Percentiles rank a stretch among this genome's conserved stretches.
These are phyloP conservation scores for Miichthys miiuy DNA, from an alignment of 2,797 vertebrate genomes.

Conservation along the genomic window DNA sequence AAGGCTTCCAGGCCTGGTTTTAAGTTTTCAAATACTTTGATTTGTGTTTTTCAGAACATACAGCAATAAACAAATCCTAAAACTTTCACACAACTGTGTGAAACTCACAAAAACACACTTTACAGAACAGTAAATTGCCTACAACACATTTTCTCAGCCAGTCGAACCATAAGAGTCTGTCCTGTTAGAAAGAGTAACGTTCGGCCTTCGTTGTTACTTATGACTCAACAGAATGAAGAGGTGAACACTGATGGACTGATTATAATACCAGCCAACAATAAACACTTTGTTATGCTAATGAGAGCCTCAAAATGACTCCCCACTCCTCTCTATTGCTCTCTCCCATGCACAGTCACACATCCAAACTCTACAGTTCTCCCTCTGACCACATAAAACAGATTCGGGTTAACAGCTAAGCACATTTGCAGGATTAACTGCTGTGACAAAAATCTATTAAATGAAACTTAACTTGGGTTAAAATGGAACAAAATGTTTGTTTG, in stretches of 20 bases:
- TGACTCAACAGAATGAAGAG: conserved; percentile 6
- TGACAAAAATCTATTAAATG: not conserved
- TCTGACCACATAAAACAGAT: conserved; percentile 3
- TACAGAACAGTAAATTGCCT: not conserved
- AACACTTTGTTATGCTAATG: conserved; percentile 28
- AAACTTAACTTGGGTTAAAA: not conserved
- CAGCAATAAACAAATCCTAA: not conserved
- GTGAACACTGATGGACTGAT: conserved; percentile 11
- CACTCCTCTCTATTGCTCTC: conserved; percentile 11
- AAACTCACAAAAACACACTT: not conserved
- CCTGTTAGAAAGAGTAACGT: not conserved
- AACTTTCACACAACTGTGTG: not conserved
- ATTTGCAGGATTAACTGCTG: not conserved
- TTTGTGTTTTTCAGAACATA: not conserved
- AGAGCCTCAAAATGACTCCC: conserved; percentile 3
- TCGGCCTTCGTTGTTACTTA: not conserved
- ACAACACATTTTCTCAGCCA: not conserved
- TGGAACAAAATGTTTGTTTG: not conserved
- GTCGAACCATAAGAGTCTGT: not conserved
- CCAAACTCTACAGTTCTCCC: not conserved
- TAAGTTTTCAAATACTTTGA: not conserved
- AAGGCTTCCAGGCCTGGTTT: too few species aligned
- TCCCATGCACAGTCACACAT: conserved; percentile 9
- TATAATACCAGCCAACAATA: conserved; percentile 14
- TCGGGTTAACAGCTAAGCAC: not conserved